Base-by-base conservation (phyloP, 2,888 invertebrate species). In the Yponomeuta malinellus region DNA sequence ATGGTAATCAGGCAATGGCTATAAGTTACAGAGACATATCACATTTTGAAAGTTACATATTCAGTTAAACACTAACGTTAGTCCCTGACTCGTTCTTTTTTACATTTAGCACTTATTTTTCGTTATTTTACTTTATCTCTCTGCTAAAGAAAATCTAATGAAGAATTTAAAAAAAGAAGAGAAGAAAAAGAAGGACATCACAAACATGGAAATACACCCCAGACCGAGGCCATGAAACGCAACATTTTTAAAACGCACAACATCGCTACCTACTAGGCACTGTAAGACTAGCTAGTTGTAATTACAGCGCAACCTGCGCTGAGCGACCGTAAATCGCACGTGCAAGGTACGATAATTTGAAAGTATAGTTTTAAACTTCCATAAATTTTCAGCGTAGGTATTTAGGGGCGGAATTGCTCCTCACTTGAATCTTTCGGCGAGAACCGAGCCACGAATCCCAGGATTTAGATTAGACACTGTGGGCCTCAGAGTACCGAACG, bases 341-440 rank as follows among this genome's bases (percentile, higher is more conserved):
- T 68, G 73, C 69, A 70, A 67, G 70, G 65, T 71, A 69, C 72
- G 71, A 72, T 73, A 72, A 72, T 74, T 73, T 73, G 73, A 72
- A 74, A 74, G 71, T 74, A 75, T 74, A 75, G 73, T 75, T 75
- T 73, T 73, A 71, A 73, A 74, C 72, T 75, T 71, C 72, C 72
- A 72, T 73, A 72, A 73, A 74, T 73, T 73, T 70, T 15, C 69
- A 43, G 71, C 23, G 70, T 69, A 68, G 73, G 71, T 73, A 73
- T 71, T 68, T 67, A 64, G 66, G 71, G 52, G 71, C 71, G 69
- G 70, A 73, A 73, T 73, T 73, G 72, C 72, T 73, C 72, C 71
- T 71, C 52, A 59, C 15, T 59, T 15, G 12, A 59, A 15, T 15
- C 4, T 15, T 59, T 59, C 12, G 12, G 52, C 52, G 52, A 15